Evolutionary conservation across 2,888 invertebrate species (phyloP), one percentile per base, ranked within the genome.

Genomic region (Busseola fusca): DNA sequence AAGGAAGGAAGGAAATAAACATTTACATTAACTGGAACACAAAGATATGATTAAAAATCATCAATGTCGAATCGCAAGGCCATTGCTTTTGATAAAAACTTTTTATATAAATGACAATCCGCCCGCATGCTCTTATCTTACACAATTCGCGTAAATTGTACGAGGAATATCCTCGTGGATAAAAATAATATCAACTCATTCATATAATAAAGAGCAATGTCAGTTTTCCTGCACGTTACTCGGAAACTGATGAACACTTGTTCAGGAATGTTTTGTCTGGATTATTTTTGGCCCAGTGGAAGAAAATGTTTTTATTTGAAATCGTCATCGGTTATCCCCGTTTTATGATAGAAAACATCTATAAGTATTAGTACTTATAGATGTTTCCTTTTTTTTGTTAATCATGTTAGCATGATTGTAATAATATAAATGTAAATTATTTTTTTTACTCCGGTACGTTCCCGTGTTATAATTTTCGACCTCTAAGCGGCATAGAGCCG

Each of bases 171-270:
- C 75, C 74, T 76, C 60, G 25, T 54, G 60, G 69, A 62, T 74
- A 77, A 78, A 69, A 76, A 76, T 72, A 63, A 70, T 65, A 57
- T 77, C 40, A 71, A 45, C 79, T 76, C 64, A 76, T 84, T 77
- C 68, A 77, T 69, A 58, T 58, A 69, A 64, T 56, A 65, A 76
- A 69, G 40, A 56, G 58, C 14, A 34, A 79, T 79, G 59, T 77
- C 77, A 74, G 84, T 84, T 84, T 85, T 84, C 84, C 86, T 84
- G 68, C 42, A n/a, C 18, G 21, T 65, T 85, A 76, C 81, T 81
- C 59, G 57, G 78, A 80, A 84, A 82, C 25, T 64, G 58, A 62
- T 74, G 59, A 64, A 30, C 64, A 57, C 50, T 30, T 52, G 59
- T 54, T 34, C 21, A 56, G 48, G 45, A 74, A 70, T 73, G n/a